phyloP scores from a whole-genome alignment of 2,888 invertebrate species.

The Lapara coniferarum region DNA sequence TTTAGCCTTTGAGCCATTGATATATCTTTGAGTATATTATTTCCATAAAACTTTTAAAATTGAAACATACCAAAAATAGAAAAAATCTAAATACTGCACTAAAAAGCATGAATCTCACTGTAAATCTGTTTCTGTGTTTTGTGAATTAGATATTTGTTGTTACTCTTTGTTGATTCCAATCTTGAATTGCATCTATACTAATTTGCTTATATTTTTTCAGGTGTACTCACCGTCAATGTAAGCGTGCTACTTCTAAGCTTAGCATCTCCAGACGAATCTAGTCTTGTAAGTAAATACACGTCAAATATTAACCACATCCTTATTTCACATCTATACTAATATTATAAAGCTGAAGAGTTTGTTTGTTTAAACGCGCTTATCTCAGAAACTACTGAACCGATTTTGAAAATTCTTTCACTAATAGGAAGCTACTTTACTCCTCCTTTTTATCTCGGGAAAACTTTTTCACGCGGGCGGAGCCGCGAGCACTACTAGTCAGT shows the following conservation, averaged over 20 bases:
- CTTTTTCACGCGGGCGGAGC: no score
- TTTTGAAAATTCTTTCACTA: no score
- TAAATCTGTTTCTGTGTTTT: conserved; percentile 31
- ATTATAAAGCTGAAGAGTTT: no score
- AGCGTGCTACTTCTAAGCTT: conserved; percentile 96
- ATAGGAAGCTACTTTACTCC: no score
- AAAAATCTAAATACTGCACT: conserved; percentile 9
- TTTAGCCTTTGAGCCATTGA: background rate
- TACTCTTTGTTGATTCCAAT: background rate
- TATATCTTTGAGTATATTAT: background rate
- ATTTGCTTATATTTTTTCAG: conserved; percentile 80
- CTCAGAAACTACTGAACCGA: no score
- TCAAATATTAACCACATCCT: conserved; percentile 27
- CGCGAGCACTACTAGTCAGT: no score
- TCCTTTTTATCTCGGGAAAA: no score
- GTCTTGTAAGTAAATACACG: conserved; percentile 89
- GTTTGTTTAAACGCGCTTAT: no score
- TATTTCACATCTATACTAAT: conserved; percentile 13
- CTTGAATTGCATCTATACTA: background rate
- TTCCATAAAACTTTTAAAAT: background rate
- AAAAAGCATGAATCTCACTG: conserved; percentile 43
- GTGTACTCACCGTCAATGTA: conserved; percentile 95
- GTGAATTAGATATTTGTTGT: conserved; percentile 6
- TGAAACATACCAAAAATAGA: background rate
- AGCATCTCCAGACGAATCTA: conserved; percentile 97